Conservation (phyloP, 35 echinoderm and acorn worm species). For the Ophioderma brevispina region DNA sequence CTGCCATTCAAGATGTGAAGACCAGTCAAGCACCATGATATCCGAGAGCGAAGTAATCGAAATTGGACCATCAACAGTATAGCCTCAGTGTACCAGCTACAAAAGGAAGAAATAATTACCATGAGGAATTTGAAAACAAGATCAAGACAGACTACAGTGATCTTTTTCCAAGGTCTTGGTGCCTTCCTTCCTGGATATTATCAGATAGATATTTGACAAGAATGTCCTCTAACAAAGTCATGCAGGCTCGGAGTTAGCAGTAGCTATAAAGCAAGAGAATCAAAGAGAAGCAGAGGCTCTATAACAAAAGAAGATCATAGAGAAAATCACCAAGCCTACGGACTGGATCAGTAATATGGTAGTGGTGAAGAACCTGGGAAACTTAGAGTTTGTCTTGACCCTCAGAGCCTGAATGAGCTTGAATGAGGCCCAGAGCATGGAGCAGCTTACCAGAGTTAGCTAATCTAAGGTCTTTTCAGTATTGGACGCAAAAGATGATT, state of each 20-base stretch:
- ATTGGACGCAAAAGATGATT: not conserved
- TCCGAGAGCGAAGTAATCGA: not conserved
- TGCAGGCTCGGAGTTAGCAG: slow-evolving; percentile 69
- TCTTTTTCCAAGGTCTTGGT: slow-evolving; percentile 67
- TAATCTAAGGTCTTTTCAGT: not conserved
- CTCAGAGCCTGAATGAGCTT: slow-evolving; percentile 52
- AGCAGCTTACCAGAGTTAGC: not conserved
- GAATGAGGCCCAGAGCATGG: slow-evolving; percentile 42
- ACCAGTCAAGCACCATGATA: not conserved
- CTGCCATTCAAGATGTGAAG: not conserved
- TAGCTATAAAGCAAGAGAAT: slow-evolving; percentile 51
- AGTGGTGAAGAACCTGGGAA: slow-evolving; percentile 24
- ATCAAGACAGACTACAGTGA: slow-evolving; percentile 32
- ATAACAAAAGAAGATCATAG: slow-evolving; percentile 46
- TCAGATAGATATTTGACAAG: slow-evolving; percentile 45
- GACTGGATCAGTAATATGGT: slow-evolving; percentile 72
- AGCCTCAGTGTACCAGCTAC: not conserved
- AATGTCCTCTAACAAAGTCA: slow-evolving; percentile 28
- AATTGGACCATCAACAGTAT: not conserved
- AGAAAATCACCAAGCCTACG: slow-evolving; percentile 52
- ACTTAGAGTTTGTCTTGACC: not conserved
- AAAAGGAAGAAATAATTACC: too few relatives aligned
- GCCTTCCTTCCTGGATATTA: slow-evolving; percentile 62
- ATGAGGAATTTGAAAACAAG: not conserved
- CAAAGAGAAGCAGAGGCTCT: slow-evolving; percentile 51